Base-by-base conservation (phyloP, 2,888 invertebrate species). In the Synanthedon vespiformis region DNA sequence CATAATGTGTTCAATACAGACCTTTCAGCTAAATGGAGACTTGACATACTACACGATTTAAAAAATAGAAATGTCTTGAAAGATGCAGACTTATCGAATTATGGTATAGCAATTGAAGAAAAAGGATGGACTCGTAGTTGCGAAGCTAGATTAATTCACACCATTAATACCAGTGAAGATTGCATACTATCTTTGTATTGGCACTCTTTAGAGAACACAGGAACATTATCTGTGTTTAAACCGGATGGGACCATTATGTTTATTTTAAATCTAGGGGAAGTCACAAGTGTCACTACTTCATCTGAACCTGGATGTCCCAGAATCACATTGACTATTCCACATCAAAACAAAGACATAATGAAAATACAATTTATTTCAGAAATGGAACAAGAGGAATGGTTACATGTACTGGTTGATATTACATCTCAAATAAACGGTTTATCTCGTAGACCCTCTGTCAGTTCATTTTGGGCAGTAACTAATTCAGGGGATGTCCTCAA, bases 341-440 rank as follows among this genome's bases (percentile, higher is more conserved):
- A 90, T 57, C 88, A 91, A 59, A 83, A 80, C 56, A 89, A 88
- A 55, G 69, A 77, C 6, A 89, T 95, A 48, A 34, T 34, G 34
- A 91, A 92, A 72, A 81, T 96, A 55, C 93, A 94, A 68, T 96
- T 95, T 72, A 88, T 90, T 52, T 92, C 94, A 60, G 96, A 96
- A 79, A 91, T 92, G 57, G 94, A 95, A 77, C 90, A 95, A 81
- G 95, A 96, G 78, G 96, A 96, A 70, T 96, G 96, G 96, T 90
- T 95, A 54, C 91, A 92, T 56, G 92, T 95, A 70, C 89, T 95
- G 62, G 92, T 93, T 12, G 92, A 92, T 58, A 93, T 94, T 10
- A 92, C 92, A 68, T 92, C 93, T 61, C 92, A 93, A 77, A 90
- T 93, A 55, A 92, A 93, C 75, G 90, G 90, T 55, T 77, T 93